Evolutionary conservation across 1,140 invertebrate species (phyloP), one percentile per base, ranked within the genome.

Genomic region (Pseudomyrmex cubaensis): DNA sequence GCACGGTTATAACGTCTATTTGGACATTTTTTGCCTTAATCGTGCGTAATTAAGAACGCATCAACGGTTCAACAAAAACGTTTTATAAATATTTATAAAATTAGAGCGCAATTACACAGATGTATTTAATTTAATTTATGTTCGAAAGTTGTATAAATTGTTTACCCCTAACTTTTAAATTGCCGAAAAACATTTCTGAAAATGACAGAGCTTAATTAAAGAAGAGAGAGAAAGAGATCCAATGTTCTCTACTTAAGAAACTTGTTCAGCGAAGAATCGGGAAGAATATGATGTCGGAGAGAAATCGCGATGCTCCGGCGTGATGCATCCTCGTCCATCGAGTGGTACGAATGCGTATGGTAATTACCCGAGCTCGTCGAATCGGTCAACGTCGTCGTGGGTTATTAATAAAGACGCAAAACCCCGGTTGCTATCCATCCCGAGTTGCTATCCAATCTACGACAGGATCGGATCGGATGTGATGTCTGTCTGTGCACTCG

Each of bases 391-490:
- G 92, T 93, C 92, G 90, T 92, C 87, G 82, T 69, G 83, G 87
- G 91, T 93, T 93, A 93, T 93, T 93, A 93, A 93, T 93, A 93
- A 92, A 92, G 92, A 93, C 87, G 90, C 89, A 86, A 90, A 83
- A 50, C 69, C 69, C 57, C 52, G 66, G 54, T 62, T 66, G 35
- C 74, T 87, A 86, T 90, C 82, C 87, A 82, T 90, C 85, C 87
- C 87, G 85, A n/a, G 52, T 57, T 10, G 66, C 76, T 78, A 70
- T 70, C 15, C 66, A 64, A 90, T 92, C 88, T 88, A 76, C 83
- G 90, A 90, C 91, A 91, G 86, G 87, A 90, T 91, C 87, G 85
- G 84, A 46, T 48, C 85, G 86, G 83, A 77, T 25, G 50, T 84
- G 76, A 75, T 84, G 85, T 82, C 80, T 83, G 72, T n/a, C 57